Conservation (phyloP, 64 coral and sea anemone species). For the Stichodactyla helianthus region DNA sequence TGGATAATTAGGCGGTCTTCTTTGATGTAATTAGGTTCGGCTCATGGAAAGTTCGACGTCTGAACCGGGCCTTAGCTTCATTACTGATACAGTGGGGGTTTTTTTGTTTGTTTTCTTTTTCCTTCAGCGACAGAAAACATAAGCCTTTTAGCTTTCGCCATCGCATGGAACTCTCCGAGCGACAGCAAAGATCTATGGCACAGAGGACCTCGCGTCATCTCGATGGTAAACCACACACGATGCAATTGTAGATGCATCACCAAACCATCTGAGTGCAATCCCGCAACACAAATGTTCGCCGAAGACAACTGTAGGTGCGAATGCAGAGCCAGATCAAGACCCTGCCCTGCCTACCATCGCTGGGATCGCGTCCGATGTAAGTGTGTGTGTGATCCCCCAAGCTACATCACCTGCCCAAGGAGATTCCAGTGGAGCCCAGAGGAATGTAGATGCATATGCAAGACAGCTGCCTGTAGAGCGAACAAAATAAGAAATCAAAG, state of each 20-base stretch:
- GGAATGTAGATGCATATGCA: background rate
- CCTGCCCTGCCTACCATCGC: background rate
- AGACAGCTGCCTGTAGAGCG: background rate
- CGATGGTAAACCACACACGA: background rate
- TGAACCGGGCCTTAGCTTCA: too few species aligned
- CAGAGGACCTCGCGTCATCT: background rate
- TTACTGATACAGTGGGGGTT: too few species aligned
- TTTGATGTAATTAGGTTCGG: too few species aligned
- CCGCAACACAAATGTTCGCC: background rate
- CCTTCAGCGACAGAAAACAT: constrained; percentile 10
- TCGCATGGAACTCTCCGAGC: background rate
- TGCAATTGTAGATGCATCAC: background rate
- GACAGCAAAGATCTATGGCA: background rate
- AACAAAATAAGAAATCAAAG: background rate
- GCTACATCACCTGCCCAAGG: background rate
- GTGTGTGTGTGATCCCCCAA: constrained; percentile 6
- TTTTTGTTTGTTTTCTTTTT: background rate
- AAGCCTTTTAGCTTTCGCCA: background rate
- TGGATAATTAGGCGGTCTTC: too few species aligned
- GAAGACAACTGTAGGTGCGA: background rate
- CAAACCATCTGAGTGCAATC: constrained; percentile 1
- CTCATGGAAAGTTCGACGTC: too few species aligned
- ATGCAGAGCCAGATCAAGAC: background rate
- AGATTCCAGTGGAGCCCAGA: constrained; percentile 7
- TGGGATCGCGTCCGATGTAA: constrained; percentile 8